These are phyloP conservation scores for Fopius arisanus DNA, from an alignment of 1,140 invertebrate genomes.

Conservation along the genomic window DNA sequence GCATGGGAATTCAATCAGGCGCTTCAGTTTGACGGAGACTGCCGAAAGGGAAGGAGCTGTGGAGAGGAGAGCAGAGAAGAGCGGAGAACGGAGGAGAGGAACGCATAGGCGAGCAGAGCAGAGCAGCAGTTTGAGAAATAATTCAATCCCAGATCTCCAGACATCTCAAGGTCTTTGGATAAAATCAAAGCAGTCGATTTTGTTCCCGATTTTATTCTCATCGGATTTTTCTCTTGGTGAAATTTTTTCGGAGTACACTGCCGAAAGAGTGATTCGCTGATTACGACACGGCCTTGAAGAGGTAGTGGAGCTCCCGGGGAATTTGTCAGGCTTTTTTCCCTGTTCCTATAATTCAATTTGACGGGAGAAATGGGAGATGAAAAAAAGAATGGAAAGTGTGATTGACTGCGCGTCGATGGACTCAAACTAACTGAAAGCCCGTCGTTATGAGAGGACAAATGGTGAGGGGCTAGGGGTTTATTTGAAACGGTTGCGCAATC, in stretches of 20 bases:
- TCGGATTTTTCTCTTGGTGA: not conserved
- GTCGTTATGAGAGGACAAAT: slow-evolving; percentile 5
- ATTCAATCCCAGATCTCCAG: too few species aligned
- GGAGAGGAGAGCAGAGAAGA: too few species aligned
- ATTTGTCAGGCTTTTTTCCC: not conserved
- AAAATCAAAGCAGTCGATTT: too few species aligned
- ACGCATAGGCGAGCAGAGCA: too few species aligned
- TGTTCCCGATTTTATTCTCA: too few species aligned
- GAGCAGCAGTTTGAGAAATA: too few species aligned
- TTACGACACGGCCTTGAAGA: not conserved
- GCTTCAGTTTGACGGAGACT: too few species aligned
- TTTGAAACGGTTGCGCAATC: slow-evolving; percentile 31
- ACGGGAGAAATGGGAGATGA: not conserved
- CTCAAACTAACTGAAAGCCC: not conserved
- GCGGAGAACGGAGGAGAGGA: too few species aligned
- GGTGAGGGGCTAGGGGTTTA: not conserved
- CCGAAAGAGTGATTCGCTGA: not conserved
- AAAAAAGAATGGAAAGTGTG: not conserved
- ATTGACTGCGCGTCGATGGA: not conserved
- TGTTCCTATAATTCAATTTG: not conserved
- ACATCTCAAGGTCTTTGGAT: too few species aligned
- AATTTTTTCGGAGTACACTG: not conserved
- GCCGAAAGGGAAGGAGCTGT: too few species aligned
- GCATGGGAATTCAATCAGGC: too few species aligned
- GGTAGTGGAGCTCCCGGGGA: not conserved